phyloP scores from a whole-genome alignment of 2,888 invertebrate species.

The Allygus modestus region DNA sequence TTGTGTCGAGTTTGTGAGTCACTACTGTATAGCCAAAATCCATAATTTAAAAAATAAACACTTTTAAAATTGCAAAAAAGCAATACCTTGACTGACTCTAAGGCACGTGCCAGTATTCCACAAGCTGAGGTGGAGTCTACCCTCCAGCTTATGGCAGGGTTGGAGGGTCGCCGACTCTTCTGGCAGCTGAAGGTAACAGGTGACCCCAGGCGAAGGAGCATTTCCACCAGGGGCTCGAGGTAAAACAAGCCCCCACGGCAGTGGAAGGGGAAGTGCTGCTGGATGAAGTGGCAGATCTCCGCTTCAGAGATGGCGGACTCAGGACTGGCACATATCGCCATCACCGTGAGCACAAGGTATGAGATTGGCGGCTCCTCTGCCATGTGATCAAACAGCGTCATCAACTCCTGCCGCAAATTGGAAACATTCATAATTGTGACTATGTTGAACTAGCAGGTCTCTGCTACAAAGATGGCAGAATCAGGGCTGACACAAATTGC shows the following conservation, averaged over 20 bases:
- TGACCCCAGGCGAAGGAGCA: neutral
- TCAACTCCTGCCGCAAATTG: neutral
- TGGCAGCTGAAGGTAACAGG: neutral
- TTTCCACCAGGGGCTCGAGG: neutral
- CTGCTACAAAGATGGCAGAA: too few relatives aligned
- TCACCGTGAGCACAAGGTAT: neutral
- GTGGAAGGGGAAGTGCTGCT: constrained; percentile 27
- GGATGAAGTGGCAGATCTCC: constrained; percentile 20
- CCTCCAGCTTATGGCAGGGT: constrained; percentile 5
- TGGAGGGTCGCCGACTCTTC: neutral
- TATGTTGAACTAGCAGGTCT: too few relatives aligned
- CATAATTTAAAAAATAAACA: too few relatives aligned
- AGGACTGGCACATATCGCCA: neutral
- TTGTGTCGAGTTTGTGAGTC: too few relatives aligned
- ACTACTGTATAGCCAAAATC: too few relatives aligned
- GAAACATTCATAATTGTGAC: too few relatives aligned
- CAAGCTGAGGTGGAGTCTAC: neutral
- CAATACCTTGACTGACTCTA: neutral
- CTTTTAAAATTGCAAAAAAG: too few relatives aligned
- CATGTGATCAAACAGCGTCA: neutral
- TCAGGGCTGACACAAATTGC: too few relatives aligned
- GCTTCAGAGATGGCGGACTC: neutral
- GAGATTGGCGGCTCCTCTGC: constrained; percentile 9
- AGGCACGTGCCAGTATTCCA: neutral
- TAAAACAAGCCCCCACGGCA: neutral